phyloP scores from a whole-genome alignment of 2,888 invertebrate species.

The Zelleria hepariella region DNA sequence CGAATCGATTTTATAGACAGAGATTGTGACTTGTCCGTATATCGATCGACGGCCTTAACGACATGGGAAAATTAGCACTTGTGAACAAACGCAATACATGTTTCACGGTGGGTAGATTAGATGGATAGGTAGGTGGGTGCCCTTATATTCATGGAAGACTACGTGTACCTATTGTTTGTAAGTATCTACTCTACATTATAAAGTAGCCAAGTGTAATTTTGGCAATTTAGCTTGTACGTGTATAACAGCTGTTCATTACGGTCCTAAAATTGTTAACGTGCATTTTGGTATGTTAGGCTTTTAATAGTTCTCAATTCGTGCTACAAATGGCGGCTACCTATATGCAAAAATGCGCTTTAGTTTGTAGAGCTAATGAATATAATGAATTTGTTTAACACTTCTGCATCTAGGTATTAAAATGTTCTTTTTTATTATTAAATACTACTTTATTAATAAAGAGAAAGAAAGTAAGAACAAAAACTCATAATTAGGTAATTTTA shows the following conservation, averaged over 20 bases:
- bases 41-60: not conserved
- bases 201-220: not conserved
- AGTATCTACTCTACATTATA: not conserved
- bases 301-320: not conserved
- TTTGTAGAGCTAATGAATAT: not conserved
- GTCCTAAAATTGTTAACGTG: not conserved
- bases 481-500: no score
- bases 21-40: constrained; percentile 5
- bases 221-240: not conserved
- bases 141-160: not conserved
- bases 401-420: not conserved
- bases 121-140: not conserved
- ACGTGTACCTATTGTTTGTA: not conserved
- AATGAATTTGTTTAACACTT: not conserved
- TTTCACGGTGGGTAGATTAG: not conserved
- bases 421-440: not conserved
- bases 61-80: constrained; percentile 4
- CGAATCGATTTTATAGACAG: constrained; percentile 28
- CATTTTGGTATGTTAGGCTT: not conserved
- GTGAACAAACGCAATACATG: not conserved
- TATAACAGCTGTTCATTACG: not conserved
- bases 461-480: no score
- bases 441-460: no score
- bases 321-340: not conserved
- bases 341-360: not conserved